Conservation (phyloP, 1,140 invertebrate genomes). For the Bombus fervidus region DNA sequence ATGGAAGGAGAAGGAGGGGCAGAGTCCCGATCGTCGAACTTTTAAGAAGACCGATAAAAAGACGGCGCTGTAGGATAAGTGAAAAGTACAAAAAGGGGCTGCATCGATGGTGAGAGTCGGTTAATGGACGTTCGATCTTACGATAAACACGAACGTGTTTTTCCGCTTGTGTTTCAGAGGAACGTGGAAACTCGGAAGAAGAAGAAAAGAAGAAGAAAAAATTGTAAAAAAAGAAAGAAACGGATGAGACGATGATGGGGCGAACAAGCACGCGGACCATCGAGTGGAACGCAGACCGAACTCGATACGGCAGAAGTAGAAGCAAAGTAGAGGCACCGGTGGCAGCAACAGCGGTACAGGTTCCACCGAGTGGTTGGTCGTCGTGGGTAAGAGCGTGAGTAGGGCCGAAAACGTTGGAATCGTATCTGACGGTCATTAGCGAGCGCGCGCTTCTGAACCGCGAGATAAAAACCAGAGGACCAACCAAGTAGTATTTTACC, state of each 20-base stretch:
- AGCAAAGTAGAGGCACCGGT: too few species aligned
- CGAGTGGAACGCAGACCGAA: neutral
- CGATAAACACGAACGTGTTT: slow-evolving; percentile 33
- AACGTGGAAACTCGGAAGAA: slow-evolving; percentile 17
- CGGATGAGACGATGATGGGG: neutral
- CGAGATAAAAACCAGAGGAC: slow-evolving; percentile 74
- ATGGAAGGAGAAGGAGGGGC: too few species aligned
- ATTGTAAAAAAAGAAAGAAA: neutral
- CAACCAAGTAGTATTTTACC: slow-evolving; percentile 74
- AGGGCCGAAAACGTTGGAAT: slow-evolving; percentile 35
- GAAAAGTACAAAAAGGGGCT: neutral
- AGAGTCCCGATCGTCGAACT: neutral
- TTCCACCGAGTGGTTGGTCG: neutral
- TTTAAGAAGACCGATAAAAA: neutral
- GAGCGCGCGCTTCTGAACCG: slow-evolving; percentile 74
- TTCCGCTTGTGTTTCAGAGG: slow-evolving; percentile 2
- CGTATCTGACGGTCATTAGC: slow-evolving; percentile 78
- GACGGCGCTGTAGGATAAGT: neutral
- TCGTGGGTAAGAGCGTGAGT: slow-evolving; percentile 31
- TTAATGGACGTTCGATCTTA: slow-evolving; percentile 34
- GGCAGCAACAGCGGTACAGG: neutral
- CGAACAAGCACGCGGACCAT: neutral
- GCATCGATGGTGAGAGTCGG: neutral
- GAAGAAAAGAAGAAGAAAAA: slow-evolving; percentile 7
- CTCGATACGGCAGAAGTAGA: too few species aligned